phyloP scores from a whole-genome alignment of 2,797 vertebrate genomes.

The Vespertilio murinus region DNA sequence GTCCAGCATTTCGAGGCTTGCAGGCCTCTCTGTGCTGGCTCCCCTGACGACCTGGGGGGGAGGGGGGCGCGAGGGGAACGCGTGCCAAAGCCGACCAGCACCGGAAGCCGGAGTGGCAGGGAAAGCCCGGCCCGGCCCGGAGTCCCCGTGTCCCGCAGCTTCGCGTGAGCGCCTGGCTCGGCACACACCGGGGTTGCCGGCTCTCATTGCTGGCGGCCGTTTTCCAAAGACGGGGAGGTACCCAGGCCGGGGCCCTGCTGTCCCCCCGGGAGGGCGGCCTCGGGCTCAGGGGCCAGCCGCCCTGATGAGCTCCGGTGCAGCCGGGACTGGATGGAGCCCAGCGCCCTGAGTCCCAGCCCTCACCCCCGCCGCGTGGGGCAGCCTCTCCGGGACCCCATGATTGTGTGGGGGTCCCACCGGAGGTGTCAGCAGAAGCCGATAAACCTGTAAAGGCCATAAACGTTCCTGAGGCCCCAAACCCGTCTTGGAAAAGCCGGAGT shows the following conservation, averaged over 20 bases:
- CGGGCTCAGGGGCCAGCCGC: too few relatives aligned
- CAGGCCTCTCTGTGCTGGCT: not conserved
- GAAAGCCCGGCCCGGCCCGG: not conserved
- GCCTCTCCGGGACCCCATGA: not conserved
- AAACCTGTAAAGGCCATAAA: not conserved
- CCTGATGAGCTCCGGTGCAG: not conserved
- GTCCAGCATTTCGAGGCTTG: not conserved
- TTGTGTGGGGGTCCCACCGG: too few relatives aligned
- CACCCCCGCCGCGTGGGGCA: rapidly evolving
- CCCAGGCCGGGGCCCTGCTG: rapidly evolving
- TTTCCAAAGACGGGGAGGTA: not conserved
- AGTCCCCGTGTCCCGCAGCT: rapidly evolving
- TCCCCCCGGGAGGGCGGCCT: rapidly evolving
- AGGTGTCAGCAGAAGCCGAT: not conserved
- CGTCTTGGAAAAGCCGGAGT: rapidly evolving
- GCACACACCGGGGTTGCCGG: rapidly evolving
- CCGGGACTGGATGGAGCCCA: not conserved
- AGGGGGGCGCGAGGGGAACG: not conserved
- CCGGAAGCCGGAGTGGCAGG: not conserved
- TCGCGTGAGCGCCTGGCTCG: rapidly evolving
- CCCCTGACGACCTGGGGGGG: not conserved
- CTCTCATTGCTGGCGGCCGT: rapidly evolving
- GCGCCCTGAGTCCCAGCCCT: not conserved
- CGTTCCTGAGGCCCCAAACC: not conserved
- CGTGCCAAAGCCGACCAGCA: not conserved